Conservation (phyloP, 2,888 invertebrate genomes). For the Schizaphis graminum region DNA sequence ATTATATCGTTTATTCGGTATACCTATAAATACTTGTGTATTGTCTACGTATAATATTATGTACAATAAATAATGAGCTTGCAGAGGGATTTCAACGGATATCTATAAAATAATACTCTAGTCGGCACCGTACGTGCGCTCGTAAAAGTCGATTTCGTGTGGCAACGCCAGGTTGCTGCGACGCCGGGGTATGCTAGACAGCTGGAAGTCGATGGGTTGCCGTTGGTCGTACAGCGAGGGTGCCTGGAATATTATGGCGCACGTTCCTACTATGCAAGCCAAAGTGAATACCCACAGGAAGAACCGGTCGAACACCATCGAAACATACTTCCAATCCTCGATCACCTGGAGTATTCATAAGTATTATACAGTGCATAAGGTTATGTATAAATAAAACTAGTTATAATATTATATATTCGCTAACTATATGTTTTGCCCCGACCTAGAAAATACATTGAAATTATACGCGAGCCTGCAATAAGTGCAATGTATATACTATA, state of each 20-base stretch:
- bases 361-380: neutral
- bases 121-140: constrained; percentile 51
- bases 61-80: neutral
- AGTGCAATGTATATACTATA: no score
- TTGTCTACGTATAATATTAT: neutral
- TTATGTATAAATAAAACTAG: neutral
- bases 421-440: neutral
- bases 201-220: constrained; percentile 84
- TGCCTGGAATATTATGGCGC: constrained; percentile 92
- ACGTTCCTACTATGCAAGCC: constrained; percentile 92
- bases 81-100: neutral
- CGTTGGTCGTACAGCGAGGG: constrained; percentile 91
- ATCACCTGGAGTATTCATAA: constrained; percentile 77
- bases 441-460: neutral
- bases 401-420: neutral
- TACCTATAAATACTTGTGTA: no score
- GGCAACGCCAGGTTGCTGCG: constrained; percentile 65
- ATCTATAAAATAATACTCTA: neutral
- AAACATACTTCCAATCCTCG: constrained; percentile 99
- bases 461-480: no score
- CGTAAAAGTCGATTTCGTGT: constrained; percentile 63
- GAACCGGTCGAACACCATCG: constrained; percentile 96
- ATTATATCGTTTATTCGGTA: neutral
- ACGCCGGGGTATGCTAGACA: constrained; percentile 70
- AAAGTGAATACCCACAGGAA: constrained; percentile 97